A percentile compares a stretch with the other conserved stretches of the same genome.
These are phyloP conservation scores for Papilio demoleus DNA, from an alignment of 2,888 invertebrate genomes.

Conservation along the genomic window DNA sequence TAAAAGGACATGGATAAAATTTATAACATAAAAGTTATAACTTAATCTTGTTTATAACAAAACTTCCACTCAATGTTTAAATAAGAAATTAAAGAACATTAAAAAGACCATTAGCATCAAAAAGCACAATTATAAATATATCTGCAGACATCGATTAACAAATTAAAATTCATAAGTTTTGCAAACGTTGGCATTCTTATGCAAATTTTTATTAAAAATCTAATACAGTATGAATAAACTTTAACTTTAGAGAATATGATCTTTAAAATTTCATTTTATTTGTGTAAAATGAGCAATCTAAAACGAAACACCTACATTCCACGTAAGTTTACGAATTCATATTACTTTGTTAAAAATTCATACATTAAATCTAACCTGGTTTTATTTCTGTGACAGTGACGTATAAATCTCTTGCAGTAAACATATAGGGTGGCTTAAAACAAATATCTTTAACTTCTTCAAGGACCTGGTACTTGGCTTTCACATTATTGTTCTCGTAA, in stretches of 20 bases:
- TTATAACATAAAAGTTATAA: too few species aligned
- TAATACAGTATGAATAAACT: neutral
- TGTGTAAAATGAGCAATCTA: neutral
- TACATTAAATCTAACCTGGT: conserved; percentile 67
- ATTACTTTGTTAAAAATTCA: neutral
- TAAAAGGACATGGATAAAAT: too few species aligned
- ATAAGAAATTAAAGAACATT: neutral
- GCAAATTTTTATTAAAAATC: conserved; percentile 6
- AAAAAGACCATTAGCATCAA: neutral
- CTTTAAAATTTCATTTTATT: conserved; percentile 3
- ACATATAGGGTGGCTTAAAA: conserved; percentile 79
- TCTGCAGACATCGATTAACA: neutral
- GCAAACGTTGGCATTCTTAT: conserved; percentile 16
- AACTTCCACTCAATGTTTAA: too few species aligned
- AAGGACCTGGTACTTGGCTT: conserved; percentile 79
- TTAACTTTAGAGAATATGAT: neutral
- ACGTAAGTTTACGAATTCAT: neutral
- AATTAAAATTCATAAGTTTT: conserved; percentile 10
- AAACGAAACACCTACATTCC: neutral
- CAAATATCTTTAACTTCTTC: conserved; percentile 86
- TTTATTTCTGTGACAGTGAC: conserved; percentile 84
- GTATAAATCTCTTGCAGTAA: conserved; percentile 85
- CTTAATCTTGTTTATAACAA: too few species aligned
- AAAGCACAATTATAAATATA: neutral
- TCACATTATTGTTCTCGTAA: conserved; percentile 78